Evolutionary conservation across 2,113 vertebrate genomes (phyloP).

Genomic region (Eonycteris spelaea): DNA sequence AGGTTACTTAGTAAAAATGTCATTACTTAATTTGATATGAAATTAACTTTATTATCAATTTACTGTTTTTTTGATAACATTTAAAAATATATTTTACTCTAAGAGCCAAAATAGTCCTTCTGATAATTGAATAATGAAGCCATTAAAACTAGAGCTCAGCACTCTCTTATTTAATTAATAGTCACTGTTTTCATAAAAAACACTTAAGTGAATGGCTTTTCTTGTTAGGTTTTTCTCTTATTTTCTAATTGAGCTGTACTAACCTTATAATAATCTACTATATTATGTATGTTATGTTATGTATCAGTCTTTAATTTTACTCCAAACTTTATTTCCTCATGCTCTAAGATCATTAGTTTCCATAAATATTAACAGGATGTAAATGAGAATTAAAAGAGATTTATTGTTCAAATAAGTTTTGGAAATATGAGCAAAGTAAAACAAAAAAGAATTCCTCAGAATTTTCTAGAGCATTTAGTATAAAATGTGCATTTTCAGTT

Average conservation of each 20-base stretch:
- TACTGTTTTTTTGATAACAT: background rate
- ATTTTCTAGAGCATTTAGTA: background rate
- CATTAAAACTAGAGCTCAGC: constrained; percentile 21
- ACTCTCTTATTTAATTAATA: background rate
- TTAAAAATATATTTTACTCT: constrained; percentile 59
- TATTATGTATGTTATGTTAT: background rate
- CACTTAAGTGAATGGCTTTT: background rate
- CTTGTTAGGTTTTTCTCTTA: background rate
- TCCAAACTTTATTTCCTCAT: background rate
- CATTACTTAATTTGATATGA: constrained; percentile 61
- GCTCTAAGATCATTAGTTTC: background rate
- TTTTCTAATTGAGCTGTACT: background rate
- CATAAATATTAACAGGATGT: background rate
- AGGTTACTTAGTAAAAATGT: constrained; percentile 65
- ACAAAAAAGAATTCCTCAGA: background rate
- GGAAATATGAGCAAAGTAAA: background rate
- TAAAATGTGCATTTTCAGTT: background rate
- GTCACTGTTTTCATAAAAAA: background rate
- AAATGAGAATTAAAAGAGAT: background rate
- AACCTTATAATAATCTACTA: background rate
- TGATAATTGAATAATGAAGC: constrained; percentile 64
- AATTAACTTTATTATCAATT: constrained; percentile 61
- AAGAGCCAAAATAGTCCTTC: constrained; percentile 60
- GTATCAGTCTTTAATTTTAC: background rate
- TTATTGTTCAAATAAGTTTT: background rate